Evolutionary conservation across 2,797 vertebrate species (phyloP), one percentile per base, ranked within the genome.

Genomic region (Hirundo rustica): DNA sequence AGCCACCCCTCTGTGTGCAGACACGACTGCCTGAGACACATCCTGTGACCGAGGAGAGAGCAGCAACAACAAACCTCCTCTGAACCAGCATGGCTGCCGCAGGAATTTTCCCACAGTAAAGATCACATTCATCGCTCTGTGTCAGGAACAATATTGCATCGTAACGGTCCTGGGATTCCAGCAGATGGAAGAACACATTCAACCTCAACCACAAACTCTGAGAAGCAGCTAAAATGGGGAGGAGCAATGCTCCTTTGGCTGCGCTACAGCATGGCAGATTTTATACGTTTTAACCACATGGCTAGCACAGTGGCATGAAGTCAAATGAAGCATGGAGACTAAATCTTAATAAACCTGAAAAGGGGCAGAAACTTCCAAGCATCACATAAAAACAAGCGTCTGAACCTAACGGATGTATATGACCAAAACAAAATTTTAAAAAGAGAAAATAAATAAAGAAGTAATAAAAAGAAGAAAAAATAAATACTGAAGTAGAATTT

Each of bases 101-200:
- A 90, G 87, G 74, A 94, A 88, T 90, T 92, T 96, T 94, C 93
- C 88, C 93, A 96, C 81, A 91, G 76, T 12, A 83, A 74, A 78
- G 47, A 88, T 85, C 88, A 89, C 73, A 78, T 74, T 91, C 85
- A 64, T 11, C 0, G 3, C 48, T 62, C 60, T 4, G 19, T 23
- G 84, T 73, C 94, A 93, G 75, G 67, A 96, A 87, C 60, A 86
- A 89, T 86, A 93, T 40, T 88, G 85, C 78, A 83, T 13, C 88
- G 65, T 76, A 79, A 76, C 0, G 0, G 80, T 74, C 53, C 74
- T 11, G 14, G 47, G 84, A 92, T 83, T 92, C 87, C 79, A 83
- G 68, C 61, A 95, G 72, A 80, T 10, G 5, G 61, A 91, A 83
- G 75, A 65, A 87, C 74, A 40, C 53, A 74, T 53, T 61, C 58